These are phyloP conservation scores for Drosophila parabipectinata DNA, from an alignment of 1,140 invertebrate genomes.

Conservation along the genomic window DNA sequence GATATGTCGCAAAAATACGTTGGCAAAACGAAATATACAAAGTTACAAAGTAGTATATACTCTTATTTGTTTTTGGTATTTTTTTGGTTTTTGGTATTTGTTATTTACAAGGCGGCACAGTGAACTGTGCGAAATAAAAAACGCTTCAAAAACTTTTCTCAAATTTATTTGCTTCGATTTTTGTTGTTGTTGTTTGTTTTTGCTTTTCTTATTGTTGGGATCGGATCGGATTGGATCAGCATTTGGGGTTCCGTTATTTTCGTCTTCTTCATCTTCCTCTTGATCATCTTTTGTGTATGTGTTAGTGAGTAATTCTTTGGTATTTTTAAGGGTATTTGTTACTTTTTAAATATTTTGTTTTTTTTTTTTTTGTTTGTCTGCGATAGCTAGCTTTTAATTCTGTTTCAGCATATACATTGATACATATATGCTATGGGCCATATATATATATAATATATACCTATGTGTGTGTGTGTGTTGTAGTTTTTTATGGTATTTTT, in stretches of 20 bases:
- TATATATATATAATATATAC: slow-evolving; percentile 3
- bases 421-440: slow-evolving; percentile 28
- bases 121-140: slow-evolving; percentile 41
- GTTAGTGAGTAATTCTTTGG: slow-evolving; percentile 23
- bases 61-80: background rate
- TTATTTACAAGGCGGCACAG: slow-evolving; percentile 43
- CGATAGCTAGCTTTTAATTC: slow-evolving; percentile 40
- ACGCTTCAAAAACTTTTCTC: slow-evolving; percentile 36
- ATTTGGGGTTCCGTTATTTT: slow-evolving; percentile 10
- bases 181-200: slow-evolving; percentile 30
- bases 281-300: background rate
- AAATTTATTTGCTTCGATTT: slow-evolving; percentile 34
- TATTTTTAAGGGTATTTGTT: slow-evolving; percentile 29
- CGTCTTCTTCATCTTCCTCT: slow-evolving; percentile 28
- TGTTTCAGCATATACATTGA: slow-evolving; percentile 45
- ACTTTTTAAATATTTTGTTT: slow-evolving; percentile 22
- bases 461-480: slow-evolving; percentile 7
- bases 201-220: slow-evolving; percentile 9
- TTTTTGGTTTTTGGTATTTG: slow-evolving; percentile 3
- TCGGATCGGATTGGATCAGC: slow-evolving; percentile 29
- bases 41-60: slow-evolving; percentile 4
- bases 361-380: slow-evolving; percentile 16
- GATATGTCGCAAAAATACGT: slow-evolving; percentile 16
- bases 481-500: slow-evolving; percentile 33
- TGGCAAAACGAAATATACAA: slow-evolving; percentile 49